Conservation (phyloP, 2,888 invertebrate genomes). For the Orthosia incerta region DNA sequence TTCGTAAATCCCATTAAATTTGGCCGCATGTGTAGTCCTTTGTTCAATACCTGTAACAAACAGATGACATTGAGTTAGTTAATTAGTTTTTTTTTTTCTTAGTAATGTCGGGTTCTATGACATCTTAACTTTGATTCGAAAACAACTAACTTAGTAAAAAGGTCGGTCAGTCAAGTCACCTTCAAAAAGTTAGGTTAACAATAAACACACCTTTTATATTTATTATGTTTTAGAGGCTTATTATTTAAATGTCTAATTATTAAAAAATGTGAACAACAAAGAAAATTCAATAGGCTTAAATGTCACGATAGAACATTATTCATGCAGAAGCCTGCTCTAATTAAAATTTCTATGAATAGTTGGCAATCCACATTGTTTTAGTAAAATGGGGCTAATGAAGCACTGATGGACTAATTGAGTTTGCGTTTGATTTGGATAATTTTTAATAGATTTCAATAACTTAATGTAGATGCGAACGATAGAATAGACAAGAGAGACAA, state of each 20-base stretch:
- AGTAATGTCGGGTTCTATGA: not conserved
- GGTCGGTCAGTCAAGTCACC: not conserved
- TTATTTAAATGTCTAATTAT: not conserved
- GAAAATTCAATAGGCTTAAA: not conserved
- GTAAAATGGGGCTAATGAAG: not conserved
- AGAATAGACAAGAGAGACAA: not conserved
- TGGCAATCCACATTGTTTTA: not conserved
- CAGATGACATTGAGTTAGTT: constrained; percentile 51
- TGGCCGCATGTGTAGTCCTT: constrained; percentile 49
- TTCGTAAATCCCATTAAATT: constrained; percentile 37
- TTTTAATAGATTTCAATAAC: not conserved
- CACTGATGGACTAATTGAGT: not conserved
- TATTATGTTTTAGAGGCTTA: not conserved
- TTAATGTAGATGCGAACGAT: not conserved
- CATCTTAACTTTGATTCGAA: not conserved
- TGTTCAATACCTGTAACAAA: constrained; percentile 64
- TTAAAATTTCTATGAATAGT: not conserved
- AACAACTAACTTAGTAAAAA: not conserved
- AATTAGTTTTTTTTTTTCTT: constrained; percentile 1
- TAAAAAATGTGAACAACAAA: not conserved
- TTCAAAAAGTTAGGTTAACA: not conserved
- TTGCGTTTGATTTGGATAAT: not conserved
- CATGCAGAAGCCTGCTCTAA: not conserved
- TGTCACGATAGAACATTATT: not conserved
- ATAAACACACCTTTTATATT: not conserved